Base-by-base conservation (phyloP, 2,888 invertebrate genomes). In the Morpho helenor region DNA sequence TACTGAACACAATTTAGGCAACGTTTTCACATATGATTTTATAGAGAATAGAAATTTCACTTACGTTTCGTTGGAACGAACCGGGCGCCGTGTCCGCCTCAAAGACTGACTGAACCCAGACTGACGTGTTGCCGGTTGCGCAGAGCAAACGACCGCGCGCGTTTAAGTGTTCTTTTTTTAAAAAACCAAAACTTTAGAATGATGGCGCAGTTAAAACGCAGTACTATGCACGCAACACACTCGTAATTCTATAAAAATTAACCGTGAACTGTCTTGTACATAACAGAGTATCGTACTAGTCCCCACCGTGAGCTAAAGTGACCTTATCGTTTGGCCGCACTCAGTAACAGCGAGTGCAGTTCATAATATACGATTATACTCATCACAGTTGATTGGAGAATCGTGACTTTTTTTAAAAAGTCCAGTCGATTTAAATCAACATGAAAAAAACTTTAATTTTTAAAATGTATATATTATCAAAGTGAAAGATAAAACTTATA, bases 291-390 rank as follows among this genome's bases (percentile, higher is more conserved):
- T 76, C 72, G 72, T 73, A 66, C 68, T 66, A 65, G 69, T 75
- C 83, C 84, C 84, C 84, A 79, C 84, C 84, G 80, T 77, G 72
- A 65, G 61, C 75, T 61, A 72, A 72, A 74, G 74, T 81, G 85
- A 86, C 84, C 87, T 87, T 87, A 87, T 85, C 85, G 83, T 82
- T 71, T 73, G 71, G 73, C 72, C 83, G 87, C 87, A 87, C 84
- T 84, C 77, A 63, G 80, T 72, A 79, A 83, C 85, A 76, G 73
- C 65, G 69, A 74, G 60, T 77, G 79, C 77, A 79, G 68, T 76
- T 67, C 75, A 78, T 71, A 74, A 8, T 44, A 42, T 74, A 67
- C 68, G 72, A 31, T 48, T 48, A 56, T 49, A 52, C 42, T 40
- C 48, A 54, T 49, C 23, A 31, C 49, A 9, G 51, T 61, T 52